These are phyloP conservation scores for Pachyramphus minor DNA, from an alignment of 2,113 vertebrate species.

Conservation along the genomic window DNA sequence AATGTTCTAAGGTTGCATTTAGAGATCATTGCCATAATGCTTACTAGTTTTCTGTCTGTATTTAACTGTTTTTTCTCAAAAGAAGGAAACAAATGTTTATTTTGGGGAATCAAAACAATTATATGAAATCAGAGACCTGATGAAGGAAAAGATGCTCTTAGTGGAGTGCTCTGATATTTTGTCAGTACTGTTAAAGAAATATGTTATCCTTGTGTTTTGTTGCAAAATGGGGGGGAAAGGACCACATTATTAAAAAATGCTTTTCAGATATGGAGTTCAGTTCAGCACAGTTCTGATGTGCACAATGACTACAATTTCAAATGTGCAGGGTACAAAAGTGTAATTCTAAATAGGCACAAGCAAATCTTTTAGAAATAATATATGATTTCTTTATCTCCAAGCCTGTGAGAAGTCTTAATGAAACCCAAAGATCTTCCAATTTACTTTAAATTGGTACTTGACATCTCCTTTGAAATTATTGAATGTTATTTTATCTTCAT, in stretches of 20 bases:
- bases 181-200: neutral
- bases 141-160: neutral
- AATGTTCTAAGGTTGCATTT: neutral
- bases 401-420: neutral
- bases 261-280: neutral
- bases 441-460: neutral
- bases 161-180: neutral
- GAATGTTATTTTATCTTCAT: neutral
- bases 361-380: neutral
- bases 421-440: neutral
- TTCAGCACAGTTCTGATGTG: neutral
- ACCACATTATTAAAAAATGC: neutral
- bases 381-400: neutral
- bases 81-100: neutral
- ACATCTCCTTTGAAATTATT: neutral
- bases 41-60: neutral
- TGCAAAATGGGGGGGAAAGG: neutral
- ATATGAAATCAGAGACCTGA: neutral
- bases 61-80: neutral
- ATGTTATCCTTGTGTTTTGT: neutral
- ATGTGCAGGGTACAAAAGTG: neutral
- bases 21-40: neutral
- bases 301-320: neutral
- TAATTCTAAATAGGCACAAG: neutral
- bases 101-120: neutral